These are phyloP conservation scores for Phrynosoma blainvillii DNA, from an alignment of 2,113 vertebrate genomes.

Conservation along the genomic window DNA sequence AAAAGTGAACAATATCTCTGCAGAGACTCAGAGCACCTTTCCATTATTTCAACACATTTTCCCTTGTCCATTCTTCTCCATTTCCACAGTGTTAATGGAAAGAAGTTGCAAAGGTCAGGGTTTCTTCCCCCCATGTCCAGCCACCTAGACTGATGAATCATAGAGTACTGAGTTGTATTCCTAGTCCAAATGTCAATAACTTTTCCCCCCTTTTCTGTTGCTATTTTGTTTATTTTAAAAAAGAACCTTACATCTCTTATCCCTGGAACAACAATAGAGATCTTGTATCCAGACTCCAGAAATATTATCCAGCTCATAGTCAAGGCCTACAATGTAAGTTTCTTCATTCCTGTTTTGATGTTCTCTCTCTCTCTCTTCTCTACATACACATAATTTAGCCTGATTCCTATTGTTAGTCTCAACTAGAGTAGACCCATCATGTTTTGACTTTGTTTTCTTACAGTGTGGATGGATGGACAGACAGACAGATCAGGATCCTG, in stretches of 20 bases:
- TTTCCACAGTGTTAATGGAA: neutral
- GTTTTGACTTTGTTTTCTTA: too few species aligned
- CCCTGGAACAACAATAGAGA: conserved; percentile 95
- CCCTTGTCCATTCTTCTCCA: neutral
- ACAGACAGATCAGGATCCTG: too few species aligned
- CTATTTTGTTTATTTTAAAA: neutral
- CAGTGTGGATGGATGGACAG: too few species aligned
- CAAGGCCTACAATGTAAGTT: conserved; percentile 92
- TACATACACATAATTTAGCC: too few species aligned
- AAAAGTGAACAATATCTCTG: conserved; percentile 13
- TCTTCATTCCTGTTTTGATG: neutral
- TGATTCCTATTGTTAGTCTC: too few species aligned
- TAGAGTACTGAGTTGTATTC: neutral
- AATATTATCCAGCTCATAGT: conserved; percentile 97
- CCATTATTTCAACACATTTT: neutral
- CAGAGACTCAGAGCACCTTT: rapidly evolving
- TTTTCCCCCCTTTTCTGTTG: neutral
- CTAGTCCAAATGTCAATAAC: neutral
- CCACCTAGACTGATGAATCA: neutral
- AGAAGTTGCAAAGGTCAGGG: neutral
- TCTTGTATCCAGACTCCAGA: conserved; percentile 94
- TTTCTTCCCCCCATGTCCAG: too few species aligned
- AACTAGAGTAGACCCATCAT: too few species aligned
- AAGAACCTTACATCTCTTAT: conserved; percentile 95
- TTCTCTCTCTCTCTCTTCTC: too few species aligned